Base-by-base conservation (phyloP, 2,797 vertebrate genomes). In the Rachycentron canadum region DNA sequence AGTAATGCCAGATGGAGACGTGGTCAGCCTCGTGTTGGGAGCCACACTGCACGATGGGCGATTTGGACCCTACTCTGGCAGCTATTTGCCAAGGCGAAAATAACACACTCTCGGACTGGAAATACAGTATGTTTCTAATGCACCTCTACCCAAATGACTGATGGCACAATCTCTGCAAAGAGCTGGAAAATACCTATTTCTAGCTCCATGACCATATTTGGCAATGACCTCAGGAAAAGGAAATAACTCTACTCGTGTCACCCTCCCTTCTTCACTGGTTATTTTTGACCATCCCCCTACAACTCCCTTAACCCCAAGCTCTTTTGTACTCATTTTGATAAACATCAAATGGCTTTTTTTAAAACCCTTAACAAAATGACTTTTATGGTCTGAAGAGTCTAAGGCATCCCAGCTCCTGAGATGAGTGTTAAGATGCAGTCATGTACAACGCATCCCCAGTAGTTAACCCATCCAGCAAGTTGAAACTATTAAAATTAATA, bases 101-200 rank as follows among this genome's bases (percentile, higher is more conserved):
- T 86, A 89, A 86, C 78, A 78, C 78, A 71, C 45, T 64, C 57
- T 84, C 50, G 50, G 81, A 81, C 71, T 81, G 69, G 75, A 88
- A 75, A 76, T 81, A 63, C 76, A 53, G 56, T 69, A 57, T 78
- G 82, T 83, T 85, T 85, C 49, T 81, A 87, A 82, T 85, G 77
- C 70, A 88, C 76, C 81, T 78, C 80, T 70, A 80, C 86, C 83
- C 86, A 81, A 83, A 80, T 4, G 30, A 78, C 77, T 63, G 69
- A 83, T 87, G 88, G 76, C 76, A 73, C 64, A 56, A 49, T 79
- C 70, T 82, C 81, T 74, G 55, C 63, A 74, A 79, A 73, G 80
- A 80, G 81, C 71, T 85, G 90, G 79, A 91, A 93, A 91, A 91
- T 88, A 76, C 78, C 81, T 89, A 92, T 92, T 93, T 82, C 65